A percentile compares a stretch with the other conserved stretches of the same genome.
phyloP scores from a whole-genome alignment of 2,113 vertebrate genomes.

The Amblyornis subalaris region DNA sequence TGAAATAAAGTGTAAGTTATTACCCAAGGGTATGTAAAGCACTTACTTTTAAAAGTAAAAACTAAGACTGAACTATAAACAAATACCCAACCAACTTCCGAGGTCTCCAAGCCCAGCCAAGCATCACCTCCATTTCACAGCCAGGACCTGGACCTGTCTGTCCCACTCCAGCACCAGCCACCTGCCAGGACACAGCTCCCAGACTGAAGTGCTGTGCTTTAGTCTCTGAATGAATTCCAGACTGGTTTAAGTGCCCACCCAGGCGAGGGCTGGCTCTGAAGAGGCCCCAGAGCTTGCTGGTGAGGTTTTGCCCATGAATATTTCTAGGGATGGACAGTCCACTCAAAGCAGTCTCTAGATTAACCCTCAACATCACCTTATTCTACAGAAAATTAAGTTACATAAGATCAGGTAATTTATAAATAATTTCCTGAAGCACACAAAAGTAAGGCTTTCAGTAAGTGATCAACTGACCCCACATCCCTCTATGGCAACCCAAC shows the following conservation, averaged over 20 bases:
- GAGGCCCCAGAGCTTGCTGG: neutral
- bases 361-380: neutral
- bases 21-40: neutral
- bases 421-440: neutral
- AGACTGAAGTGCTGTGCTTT: accelerated
- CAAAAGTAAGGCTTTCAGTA: neutral
- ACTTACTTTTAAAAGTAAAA: neutral
- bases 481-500: neutral
- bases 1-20: neutral
- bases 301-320: neutral
- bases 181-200: neutral
- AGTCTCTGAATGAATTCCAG: neutral
- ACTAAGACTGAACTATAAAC: neutral
- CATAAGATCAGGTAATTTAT: neutral
- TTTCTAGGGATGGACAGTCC: neutral
- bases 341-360: neutral
- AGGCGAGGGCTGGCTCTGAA: neutral
- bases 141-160: neutral
- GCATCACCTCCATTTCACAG: neutral
- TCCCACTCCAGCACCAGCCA: accelerated
- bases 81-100: neutral
- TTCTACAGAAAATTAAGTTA: neutral
- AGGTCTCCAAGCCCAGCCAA: neutral
- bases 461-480: accelerated
- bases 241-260: neutral